Evolutionary conservation across 2,888 invertebrate genomes (phyloP), one percentile per base, ranked within the genome.

Genomic region (Patella depressa): DNA sequence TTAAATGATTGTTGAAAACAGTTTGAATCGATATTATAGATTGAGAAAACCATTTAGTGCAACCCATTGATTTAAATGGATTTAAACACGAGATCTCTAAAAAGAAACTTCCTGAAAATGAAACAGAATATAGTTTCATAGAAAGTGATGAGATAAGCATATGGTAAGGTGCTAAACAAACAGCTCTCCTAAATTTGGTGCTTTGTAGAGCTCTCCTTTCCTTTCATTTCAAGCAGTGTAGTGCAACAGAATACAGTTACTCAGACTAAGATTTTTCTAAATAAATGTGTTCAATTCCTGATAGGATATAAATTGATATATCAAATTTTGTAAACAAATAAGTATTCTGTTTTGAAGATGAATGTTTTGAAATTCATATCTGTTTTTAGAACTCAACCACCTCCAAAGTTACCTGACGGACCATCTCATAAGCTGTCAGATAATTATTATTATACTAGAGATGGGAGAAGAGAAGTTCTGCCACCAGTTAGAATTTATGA

Each of bases 401-500:
- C 93, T 19, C 98, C 97, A 72, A 91, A 93, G 77, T 91, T 97
- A 74, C 98, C 96, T 29, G 96, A 94, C 81, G 98, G 97, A 14
- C 95, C 96, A 2, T 93, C 95, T 54, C 96, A 96, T 91, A 94
- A 94, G 87, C 93, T 96, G 80, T 94, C 95, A 17, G 94, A 94
- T 72, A 97, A 98, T 91, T 97, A 97, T 91, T 98, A 98, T 89
- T 95, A 93, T 88, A 92, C 93, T 0, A 94, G 98, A 78, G 98
- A 98, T 93, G 96, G 93, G 0, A 94, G 98, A 74, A 93, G 97
- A 77, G 95, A 95, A 89, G 95, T 96, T 4, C 84, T 91, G 15
- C 96, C 96, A 2, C 96, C 96, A 0, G 76, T 93, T 69, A 91
- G 94, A 53, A 79, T 86, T 9, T 87, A 77, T 65, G 72, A 71